phyloP scores from a whole-genome alignment of 1,140 invertebrate species.

The Hermetia illucens region DNA sequence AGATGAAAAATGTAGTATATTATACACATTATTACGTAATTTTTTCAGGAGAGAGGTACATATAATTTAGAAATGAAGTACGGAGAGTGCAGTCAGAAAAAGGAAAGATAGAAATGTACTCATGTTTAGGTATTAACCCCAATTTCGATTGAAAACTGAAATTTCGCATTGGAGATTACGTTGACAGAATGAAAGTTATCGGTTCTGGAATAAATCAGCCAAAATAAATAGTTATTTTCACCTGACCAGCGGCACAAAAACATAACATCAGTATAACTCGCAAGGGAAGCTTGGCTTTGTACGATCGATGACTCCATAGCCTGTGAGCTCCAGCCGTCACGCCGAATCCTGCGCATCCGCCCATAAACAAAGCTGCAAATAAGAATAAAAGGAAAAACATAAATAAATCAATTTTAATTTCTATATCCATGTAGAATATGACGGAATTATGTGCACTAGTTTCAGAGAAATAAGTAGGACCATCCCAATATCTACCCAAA shows the following conservation, averaged over 20 bases:
- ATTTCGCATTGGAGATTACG: no score
- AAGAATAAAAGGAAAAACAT: slow-evolving; percentile 5
- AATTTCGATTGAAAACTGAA: no score
- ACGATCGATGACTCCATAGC: slow-evolving; percentile 70
- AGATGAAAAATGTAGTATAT: slow-evolving; percentile 10
- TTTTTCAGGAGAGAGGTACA: neutral
- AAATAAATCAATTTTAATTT: neutral
- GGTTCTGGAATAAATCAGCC: no score
- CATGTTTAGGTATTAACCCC: no score
- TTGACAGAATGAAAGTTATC: no score
- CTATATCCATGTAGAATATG: no score
- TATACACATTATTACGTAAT: neutral
- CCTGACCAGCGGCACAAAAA: slow-evolving; percentile 56
- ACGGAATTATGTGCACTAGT: no score
- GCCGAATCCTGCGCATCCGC: slow-evolving; percentile 42
- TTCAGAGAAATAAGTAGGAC: no score
- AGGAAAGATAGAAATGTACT: no score
- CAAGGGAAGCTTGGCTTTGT: slow-evolving; percentile 63
- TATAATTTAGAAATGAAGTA: no score
- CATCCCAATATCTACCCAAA: no score
- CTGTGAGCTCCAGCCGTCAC: slow-evolving; percentile 74
- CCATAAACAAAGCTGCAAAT: slow-evolving; percentile 34
- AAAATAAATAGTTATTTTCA: slow-evolving; percentile 9
- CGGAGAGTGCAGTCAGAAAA: no score
- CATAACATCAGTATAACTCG: slow-evolving; percentile 51